phyloP scores from a whole-genome alignment of 1,140 invertebrate genomes.

The Laodelphax striatellus region DNA sequence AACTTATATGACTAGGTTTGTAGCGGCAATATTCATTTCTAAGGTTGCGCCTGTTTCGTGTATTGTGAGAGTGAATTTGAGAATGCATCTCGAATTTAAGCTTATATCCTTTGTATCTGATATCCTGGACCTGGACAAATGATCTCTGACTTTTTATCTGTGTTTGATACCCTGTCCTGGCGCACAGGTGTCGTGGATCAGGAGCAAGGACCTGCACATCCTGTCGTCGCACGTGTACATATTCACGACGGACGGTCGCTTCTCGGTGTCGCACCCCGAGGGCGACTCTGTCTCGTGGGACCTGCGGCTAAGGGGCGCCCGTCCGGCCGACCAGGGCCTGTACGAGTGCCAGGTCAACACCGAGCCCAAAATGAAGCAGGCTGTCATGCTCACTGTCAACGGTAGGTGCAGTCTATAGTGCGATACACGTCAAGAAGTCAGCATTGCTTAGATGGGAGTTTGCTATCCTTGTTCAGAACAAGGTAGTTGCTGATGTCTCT shows the following conservation, averaged over 20 bases:
- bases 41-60: too few species aligned
- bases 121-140: too few species aligned
- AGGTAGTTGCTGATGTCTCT: too few species aligned
- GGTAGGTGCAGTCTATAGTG: constrained; percentile 36
- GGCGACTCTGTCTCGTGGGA: constrained; percentile 47
- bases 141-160: too few species aligned
- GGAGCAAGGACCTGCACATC: constrained; percentile 59
- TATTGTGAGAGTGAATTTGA: too few species aligned
- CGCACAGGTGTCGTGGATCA: constrained; percentile 70
- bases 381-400: constrained; percentile 49
- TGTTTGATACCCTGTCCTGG: too few species aligned
- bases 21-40: too few species aligned
- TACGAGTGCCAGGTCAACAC: constrained; percentile 74
- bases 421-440: background rate
- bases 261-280: constrained; percentile 34
- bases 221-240: constrained; percentile 51
- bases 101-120: too few species aligned
- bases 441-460: background rate
- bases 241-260: constrained; percentile 60
- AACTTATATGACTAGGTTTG: too few species aligned
- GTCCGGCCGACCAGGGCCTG: constrained; percentile 49
- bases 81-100: too few species aligned
- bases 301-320: constrained; percentile 51
- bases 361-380: constrained; percentile 62
- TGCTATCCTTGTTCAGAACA: background rate